Evolutionary conservation across 1,140 invertebrate genomes (phyloP).

Genomic region (Campodea augens): DNA sequence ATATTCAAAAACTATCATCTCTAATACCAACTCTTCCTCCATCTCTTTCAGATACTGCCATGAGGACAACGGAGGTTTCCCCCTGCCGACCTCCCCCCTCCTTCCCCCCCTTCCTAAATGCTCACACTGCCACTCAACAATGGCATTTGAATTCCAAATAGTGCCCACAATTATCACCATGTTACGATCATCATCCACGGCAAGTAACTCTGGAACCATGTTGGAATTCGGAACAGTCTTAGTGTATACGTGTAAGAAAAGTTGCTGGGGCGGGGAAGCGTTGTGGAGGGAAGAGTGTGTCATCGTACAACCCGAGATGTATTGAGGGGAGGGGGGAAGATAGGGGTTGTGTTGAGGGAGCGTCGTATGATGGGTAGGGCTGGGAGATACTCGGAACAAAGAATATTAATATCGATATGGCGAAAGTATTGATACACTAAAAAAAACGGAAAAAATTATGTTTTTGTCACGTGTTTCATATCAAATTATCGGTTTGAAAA

Average conservation of each 20-base stretch:
- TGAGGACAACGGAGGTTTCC: conserved; percentile 30
- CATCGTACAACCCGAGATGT: conserved; percentile 47
- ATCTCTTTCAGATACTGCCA: no score
- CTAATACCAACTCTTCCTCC: no score
- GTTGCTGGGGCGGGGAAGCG: conserved; percentile 56
- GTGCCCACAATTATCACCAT: conserved; percentile 54
- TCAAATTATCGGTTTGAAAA: no score
- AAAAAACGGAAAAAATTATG: no score
- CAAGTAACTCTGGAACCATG: conserved; percentile 19
- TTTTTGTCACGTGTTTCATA: no score
- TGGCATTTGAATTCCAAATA: conserved; percentile 61
- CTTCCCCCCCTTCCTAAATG: conserved; percentile 33
- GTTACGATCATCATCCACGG: conserved; percentile 36
- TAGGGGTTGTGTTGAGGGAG: neutral
- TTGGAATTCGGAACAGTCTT: conserved; percentile 66
- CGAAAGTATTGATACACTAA: no score
- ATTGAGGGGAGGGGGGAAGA: neutral
- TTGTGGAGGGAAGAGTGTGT: conserved; percentile 45
- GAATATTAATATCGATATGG: no score
- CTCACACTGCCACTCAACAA: conserved; percentile 43
- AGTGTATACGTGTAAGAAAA: conserved; percentile 57
- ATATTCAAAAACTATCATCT: no score
- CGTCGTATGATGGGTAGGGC: neutral
- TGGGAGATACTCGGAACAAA: neutral
- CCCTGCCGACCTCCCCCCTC: conserved; percentile 42